These are phyloP conservation scores for Parus major DNA, from an alignment of 2,113 vertebrate species.

Conservation along the genomic window DNA sequence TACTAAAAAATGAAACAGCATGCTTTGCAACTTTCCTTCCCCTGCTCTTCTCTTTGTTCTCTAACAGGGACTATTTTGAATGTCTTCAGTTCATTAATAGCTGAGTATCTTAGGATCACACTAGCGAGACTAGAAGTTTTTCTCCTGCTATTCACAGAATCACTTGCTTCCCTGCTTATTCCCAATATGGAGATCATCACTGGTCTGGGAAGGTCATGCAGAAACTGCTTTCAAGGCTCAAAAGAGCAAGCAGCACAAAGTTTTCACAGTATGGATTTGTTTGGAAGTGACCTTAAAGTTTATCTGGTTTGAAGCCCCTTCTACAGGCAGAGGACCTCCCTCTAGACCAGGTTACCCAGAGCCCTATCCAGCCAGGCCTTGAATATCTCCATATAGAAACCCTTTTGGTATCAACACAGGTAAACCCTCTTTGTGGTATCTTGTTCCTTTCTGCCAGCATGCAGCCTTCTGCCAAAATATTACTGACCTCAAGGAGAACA, in stretches of 20 bases:
- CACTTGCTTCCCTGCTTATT: neutral
- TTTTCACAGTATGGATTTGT: neutral
- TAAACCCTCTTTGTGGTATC: neutral
- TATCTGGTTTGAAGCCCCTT: neutral
- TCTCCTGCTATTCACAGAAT: neutral
- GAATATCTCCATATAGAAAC: neutral
- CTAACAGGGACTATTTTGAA: constrained; percentile 9
- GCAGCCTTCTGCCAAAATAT: neutral
- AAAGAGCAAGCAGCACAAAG: neutral
- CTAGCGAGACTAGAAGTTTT: neutral
- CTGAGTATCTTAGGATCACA: constrained; percentile 27
- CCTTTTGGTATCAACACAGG: neutral
- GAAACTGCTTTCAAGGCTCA: neutral
- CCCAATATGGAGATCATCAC: neutral
- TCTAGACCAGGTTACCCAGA: neutral
- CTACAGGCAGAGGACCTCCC: neutral
- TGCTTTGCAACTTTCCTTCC: neutral
- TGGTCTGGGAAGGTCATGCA: neutral
- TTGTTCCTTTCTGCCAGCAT: neutral
- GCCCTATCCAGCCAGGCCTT: neutral
- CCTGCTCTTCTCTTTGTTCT: neutral
- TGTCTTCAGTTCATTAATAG: constrained; percentile 31
- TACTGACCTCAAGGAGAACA: neutral
- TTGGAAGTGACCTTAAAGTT: neutral
- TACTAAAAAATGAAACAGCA: neutral